Base-by-base conservation (phyloP, 1,140 invertebrate genomes). In the Chironomus striatipennis region DNA sequence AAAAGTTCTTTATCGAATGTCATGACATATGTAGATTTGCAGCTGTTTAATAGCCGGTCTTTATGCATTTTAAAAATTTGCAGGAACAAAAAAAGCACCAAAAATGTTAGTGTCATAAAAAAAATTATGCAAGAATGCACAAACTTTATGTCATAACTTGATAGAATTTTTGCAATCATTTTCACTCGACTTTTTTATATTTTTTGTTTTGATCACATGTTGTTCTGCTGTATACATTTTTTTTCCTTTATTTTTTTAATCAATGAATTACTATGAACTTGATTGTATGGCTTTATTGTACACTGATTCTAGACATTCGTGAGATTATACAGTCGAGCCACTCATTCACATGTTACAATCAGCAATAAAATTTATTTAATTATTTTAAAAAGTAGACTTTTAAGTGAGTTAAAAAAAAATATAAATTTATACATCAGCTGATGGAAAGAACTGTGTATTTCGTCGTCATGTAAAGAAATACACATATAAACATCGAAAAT, bases 171-270 rank as follows among this genome's bases (percentile, higher is more conserved):
- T 57, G 47, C 12, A 57, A 15, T 34, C 43, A 47, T 47, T 47
- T 47, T 47, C 43, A 34, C 24, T 2, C 24, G 5, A 34, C n/a
- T 57, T 10, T n/a, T 57, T 57, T 57, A 8, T 20, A 18, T 70
- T 70, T 70, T 20, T 70, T 70, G 65, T 70, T 70, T 70, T 70
- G 65, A 70, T 70, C 65, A 70, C 65, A 70, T 70, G 65, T 70
- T 70, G 64, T 18, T 9, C 18, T 57, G 15, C 47, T 57, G 4
- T 57, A 57, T 10, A 34, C n/a, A n/a, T n/a, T n/a, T n/a, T n/a
- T n/a, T n/a, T n/a, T n/a, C n/a, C n/a, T n/a, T n/a, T n/a, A n/a
- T n/a, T n/a, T n/a, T 57, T n/a, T 57, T 12, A 15, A 57, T 57
- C 47, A 57, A 57, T 57, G 47, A 57, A 57, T n/a, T 57, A 10